Percentiles rank a stretch among this genome's conserved stretches.
Evolutionary conservation across 2,888 invertebrate genomes (phyloP).

Genomic region (Aphodius granarius): DNA sequence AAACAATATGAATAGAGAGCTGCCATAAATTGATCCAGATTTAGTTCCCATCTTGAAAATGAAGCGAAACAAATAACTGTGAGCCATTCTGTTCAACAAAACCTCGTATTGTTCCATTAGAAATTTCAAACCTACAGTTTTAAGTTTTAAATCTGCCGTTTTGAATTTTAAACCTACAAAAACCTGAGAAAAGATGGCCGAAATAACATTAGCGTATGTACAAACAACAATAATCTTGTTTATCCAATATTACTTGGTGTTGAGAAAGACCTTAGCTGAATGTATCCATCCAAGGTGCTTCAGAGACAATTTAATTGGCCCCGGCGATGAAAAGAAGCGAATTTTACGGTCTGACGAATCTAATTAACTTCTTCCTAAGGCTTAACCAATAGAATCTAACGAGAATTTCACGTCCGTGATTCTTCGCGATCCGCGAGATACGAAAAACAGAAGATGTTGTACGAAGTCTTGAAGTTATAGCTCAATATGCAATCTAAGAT

Average conservation of each 20-base stretch:
- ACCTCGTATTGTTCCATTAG: too few relatives aligned
- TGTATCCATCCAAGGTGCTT: background rate
- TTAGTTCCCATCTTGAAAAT: background rate
- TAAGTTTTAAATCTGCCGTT: too few relatives aligned
- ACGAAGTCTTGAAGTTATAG: background rate
- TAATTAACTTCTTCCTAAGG: background rate
- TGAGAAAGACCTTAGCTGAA: background rate
- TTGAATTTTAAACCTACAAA: too few relatives aligned
- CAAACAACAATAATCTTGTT: background rate
- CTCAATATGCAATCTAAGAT: background rate
- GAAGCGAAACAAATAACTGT: background rate
- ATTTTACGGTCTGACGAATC: background rate
- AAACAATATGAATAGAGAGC: background rate
- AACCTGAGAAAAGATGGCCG: too few relatives aligned
- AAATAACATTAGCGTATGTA: too few relatives aligned
- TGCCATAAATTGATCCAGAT: background rate
- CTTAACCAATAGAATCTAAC: background rate
- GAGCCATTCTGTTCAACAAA: background rate
- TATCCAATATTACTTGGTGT: background rate
- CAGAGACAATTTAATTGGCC: background rate
- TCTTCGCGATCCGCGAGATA: background rate
- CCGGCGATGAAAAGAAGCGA: background rate
- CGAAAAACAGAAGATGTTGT: background rate
- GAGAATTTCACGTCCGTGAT: background rate
- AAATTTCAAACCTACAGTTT: too few relatives aligned